Conservation (phyloP, 2,797 vertebrate species). For the Bovichtus diacanthus region DNA sequence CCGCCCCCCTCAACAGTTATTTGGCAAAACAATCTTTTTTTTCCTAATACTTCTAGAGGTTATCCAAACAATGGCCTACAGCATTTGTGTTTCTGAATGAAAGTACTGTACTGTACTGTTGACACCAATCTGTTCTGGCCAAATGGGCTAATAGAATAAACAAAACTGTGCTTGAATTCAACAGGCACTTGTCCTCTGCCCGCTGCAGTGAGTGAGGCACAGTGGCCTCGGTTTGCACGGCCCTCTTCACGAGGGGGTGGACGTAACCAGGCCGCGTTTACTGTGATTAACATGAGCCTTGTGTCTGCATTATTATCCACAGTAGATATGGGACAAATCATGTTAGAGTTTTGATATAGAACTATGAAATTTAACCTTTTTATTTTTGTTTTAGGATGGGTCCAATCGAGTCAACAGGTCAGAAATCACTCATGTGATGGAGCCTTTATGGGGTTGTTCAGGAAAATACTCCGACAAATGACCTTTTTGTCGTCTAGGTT, state of each 20-base stretch:
- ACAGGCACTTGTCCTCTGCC: background rate
- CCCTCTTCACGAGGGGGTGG: background rate
- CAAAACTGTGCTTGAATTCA: background rate
- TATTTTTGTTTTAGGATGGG: no score
- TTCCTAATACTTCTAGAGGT: background rate
- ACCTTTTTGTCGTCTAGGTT: conserved; percentile 18
- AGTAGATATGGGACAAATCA: background rate
- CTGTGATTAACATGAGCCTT: background rate
- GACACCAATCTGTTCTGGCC: background rate
- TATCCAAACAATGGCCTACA: background rate
- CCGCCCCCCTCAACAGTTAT: no score
- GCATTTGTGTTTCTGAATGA: background rate
- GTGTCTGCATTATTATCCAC: background rate
- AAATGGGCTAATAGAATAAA: background rate
- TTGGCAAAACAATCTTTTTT: no score
- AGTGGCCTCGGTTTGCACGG: background rate
- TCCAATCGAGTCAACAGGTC: background rate
- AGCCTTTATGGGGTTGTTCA: background rate
- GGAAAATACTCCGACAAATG: background rate
- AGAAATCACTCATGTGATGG: background rate
- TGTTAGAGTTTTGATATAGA: background rate
- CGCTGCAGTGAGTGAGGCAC: background rate
- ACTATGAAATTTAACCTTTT: background rate
- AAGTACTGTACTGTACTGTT: background rate
- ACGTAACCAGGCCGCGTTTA: background rate